These are phyloP conservation scores for Palythoa grandis DNA, from an alignment of 92 coral and sea anemone species.

Conservation along the genomic window DNA sequence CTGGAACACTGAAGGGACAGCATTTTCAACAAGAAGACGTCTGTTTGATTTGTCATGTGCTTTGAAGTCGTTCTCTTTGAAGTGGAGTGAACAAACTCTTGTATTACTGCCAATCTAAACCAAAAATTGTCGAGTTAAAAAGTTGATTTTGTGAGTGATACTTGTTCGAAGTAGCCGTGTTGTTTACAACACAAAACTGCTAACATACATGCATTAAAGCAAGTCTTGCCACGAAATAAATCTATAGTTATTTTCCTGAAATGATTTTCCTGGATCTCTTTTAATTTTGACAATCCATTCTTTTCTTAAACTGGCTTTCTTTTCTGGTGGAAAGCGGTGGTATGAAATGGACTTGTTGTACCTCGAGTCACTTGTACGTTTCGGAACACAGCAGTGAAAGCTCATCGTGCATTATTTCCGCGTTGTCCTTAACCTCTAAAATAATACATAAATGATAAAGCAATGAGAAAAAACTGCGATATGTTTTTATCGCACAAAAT, in stretches of 20 bases:
- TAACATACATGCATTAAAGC: slow-evolving; percentile 9
- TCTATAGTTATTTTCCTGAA: slow-evolving; percentile 28
- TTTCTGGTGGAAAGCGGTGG: slow-evolving; percentile 47
- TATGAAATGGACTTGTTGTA: slow-evolving; percentile 47
- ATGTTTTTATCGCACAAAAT: neutral
- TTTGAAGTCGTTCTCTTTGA: slow-evolving; percentile 36
- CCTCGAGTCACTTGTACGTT: slow-evolving; percentile 42
- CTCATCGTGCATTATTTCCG: slow-evolving; percentile 8
- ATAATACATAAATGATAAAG: slow-evolving; percentile 10
- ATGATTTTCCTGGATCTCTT: slow-evolving; percentile 40
- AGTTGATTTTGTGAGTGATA: slow-evolving; percentile 9
- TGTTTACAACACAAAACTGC: slow-evolving; percentile 12
- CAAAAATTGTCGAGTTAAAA: slow-evolving; percentile 13
- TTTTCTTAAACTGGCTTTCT: slow-evolving; percentile 26
- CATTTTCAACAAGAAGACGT: slow-evolving; percentile 24
- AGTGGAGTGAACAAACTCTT: slow-evolving; percentile 32
- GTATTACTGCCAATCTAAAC: slow-evolving; percentile 37
- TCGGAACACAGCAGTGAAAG: slow-evolving; percentile 50
- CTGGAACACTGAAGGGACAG: slow-evolving; percentile 42
- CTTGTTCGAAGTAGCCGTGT: slow-evolving; percentile 14
- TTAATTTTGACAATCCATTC: slow-evolving; percentile 44
- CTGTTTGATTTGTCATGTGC: slow-evolving; percentile 21
- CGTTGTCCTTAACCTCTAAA: slow-evolving; percentile 10
- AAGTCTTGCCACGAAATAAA: slow-evolving; percentile 10
- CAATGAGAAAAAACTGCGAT: slow-evolving; percentile 7